Conservation (phyloP, 2,888 invertebrate species). For the Pycnomerus fuliginosus region DNA sequence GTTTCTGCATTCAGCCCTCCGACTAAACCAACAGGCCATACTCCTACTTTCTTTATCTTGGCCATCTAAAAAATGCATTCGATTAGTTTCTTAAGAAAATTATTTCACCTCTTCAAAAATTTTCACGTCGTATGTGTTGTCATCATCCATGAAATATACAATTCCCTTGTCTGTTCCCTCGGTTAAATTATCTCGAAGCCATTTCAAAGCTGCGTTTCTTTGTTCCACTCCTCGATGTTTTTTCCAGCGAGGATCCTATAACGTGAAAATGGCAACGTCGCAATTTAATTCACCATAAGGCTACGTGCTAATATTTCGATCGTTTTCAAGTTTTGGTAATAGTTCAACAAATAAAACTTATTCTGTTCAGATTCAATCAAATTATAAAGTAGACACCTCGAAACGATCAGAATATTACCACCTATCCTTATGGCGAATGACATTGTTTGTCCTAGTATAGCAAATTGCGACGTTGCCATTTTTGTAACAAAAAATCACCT, state of each 20-base stretch:
- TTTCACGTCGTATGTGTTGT: slow-evolving; percentile 88
- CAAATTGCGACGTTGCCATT: too few species aligned
- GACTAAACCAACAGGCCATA: slow-evolving; percentile 95
- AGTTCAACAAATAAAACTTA: too few species aligned
- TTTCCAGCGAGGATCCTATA: slow-evolving; percentile 66
- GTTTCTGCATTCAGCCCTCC: slow-evolving; percentile 93
- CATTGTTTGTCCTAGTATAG: too few species aligned
- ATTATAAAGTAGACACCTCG: too few species aligned
- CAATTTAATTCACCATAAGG: too few species aligned
- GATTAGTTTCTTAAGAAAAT: not conserved
- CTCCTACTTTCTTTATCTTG: slow-evolving; percentile 79
- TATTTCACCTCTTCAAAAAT: slow-evolving; percentile 80
- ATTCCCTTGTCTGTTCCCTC: slow-evolving; percentile 65
- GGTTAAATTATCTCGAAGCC: slow-evolving; percentile 68
- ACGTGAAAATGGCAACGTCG: too few species aligned
- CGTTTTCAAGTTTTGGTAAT: too few species aligned
- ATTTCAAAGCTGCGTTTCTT: slow-evolving; percentile 80
- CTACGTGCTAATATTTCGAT: too few species aligned
- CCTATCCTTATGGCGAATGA: too few species aligned
- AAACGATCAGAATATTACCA: too few species aligned
- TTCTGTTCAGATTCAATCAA: too few species aligned
- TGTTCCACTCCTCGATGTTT: slow-evolving; percentile 90
- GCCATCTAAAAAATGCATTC: slow-evolving; percentile 64
- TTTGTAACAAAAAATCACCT: too few species aligned
- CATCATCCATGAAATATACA: slow-evolving; percentile 96